A percentile compares a stretch with the other conserved stretches of the same genome.
Evolutionary conservation across 2,113 vertebrate species (phyloP).

Genomic region (Orientallactaga bullata): DNA sequence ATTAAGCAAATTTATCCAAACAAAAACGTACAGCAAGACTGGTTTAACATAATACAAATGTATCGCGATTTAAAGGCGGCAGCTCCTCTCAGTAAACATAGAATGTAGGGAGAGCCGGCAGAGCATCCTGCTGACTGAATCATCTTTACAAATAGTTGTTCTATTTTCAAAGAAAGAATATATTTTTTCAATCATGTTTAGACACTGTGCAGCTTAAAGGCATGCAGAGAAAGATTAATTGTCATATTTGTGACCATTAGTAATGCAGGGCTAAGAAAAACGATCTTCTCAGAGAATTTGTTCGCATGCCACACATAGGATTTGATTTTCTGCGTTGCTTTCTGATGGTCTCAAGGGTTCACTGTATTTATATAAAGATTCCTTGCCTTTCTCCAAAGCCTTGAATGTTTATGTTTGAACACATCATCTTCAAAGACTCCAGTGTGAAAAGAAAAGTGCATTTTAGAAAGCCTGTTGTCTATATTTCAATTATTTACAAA

Average conservation of each 20-base stretch:
- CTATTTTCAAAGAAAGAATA: conserved; percentile 76
- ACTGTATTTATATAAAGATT: conserved; percentile 72
- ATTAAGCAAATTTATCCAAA: conserved; percentile 66
- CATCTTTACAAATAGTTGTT: conserved; percentile 69
- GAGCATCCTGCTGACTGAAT: conserved; percentile 55
- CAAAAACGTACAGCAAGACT: conserved; percentile 57
- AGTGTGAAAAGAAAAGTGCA: conserved; percentile 54
- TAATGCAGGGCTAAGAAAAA: conserved; percentile 55
- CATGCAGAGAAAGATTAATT: conserved; percentile 58
- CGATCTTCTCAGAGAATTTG: conserved; percentile 51
- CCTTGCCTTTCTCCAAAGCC: conserved; percentile 60
- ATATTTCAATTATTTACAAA: conserved; percentile 7
- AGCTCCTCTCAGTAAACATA: conserved; percentile 68
- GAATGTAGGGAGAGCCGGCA: conserved; percentile 49
- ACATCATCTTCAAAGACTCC: conserved; percentile 67
- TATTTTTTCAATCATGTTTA: conserved; percentile 70
- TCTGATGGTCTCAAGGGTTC: conserved; percentile 53
- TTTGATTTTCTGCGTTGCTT: conserved; percentile 61
- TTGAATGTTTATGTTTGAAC: conserved; percentile 74
- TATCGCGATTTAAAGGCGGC: conserved; percentile 62
- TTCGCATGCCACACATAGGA: conserved; percentile 52
- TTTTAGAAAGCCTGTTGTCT: neutral
- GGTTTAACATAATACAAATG: conserved; percentile 13
- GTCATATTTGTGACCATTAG: conserved; percentile 36
- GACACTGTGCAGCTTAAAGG: conserved; percentile 60